These are phyloP conservation scores for Ranitomeya imitator DNA, from an alignment of 2,113 vertebrate species.

Conservation along the genomic window DNA sequence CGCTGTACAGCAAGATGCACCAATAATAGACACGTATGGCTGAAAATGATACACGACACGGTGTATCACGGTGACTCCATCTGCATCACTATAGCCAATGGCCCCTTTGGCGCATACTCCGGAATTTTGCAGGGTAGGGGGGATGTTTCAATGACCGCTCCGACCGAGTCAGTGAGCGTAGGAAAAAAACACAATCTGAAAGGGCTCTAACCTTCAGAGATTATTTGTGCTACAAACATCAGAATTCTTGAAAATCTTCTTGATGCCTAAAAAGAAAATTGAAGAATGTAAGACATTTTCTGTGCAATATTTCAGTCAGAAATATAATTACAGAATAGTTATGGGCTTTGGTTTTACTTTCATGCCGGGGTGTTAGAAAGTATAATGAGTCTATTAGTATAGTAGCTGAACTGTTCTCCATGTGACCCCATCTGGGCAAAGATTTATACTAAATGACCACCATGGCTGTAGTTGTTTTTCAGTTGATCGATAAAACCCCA, in stretches of 20 bases:
- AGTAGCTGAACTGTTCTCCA: background rate
- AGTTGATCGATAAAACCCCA: background rate
- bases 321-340: background rate
- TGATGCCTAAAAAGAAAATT: background rate
- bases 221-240: background rate
- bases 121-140: too few relatives aligned
- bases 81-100: too few relatives aligned
- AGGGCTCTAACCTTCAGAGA: background rate
- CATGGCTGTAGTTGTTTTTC: background rate
- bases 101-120: too few relatives aligned
- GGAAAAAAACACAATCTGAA: too few relatives aligned
- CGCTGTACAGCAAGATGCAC: too few relatives aligned
- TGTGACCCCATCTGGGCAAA: background rate
- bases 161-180: too few relatives aligned
- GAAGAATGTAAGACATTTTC: background rate
- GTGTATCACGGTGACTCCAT: too few relatives aligned
- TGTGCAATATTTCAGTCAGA: background rate
- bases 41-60: too few relatives aligned
- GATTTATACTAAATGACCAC: slow-evolving; percentile 25
- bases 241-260: background rate
- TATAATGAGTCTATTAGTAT: background rate
- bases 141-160: too few relatives aligned
- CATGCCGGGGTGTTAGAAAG: background rate
- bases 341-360: background rate
- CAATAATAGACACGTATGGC: too few relatives aligned